Evolutionary conservation across 2,888 invertebrate species (phyloP).

Genomic region (Choristoneura rosaceana): DNA sequence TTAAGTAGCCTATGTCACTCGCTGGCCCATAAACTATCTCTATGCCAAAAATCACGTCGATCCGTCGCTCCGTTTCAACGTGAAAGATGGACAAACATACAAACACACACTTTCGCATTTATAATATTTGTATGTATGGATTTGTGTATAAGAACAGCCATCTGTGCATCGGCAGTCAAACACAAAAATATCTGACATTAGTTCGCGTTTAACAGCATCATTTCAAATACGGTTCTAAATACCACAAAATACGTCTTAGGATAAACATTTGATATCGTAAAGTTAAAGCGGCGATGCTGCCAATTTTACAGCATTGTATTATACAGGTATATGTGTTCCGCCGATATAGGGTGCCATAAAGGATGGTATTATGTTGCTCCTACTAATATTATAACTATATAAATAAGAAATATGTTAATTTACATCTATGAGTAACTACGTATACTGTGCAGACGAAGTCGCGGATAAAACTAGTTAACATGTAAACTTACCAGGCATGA

Average conservation of each 20-base stretch:
- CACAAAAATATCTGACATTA: neutral
- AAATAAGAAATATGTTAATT: too few species aligned
- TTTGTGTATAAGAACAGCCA: neutral
- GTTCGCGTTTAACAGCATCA: neutral
- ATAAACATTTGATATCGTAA: neutral
- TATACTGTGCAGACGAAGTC: neutral
- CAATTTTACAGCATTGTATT: neutral
- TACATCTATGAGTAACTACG: too few species aligned
- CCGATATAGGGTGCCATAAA: neutral
- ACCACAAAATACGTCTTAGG: neutral
- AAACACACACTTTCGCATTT: too few species aligned
- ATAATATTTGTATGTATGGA: too few species aligned
- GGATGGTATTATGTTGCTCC: neutral
- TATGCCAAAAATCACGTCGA: too few species aligned
- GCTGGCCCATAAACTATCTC: too few species aligned
- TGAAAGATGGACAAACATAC: too few species aligned
- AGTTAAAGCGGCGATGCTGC: neutral
- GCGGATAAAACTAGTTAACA: neutral
- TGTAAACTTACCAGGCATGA: constrained; percentile 78
- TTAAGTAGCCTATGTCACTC: too few species aligned
- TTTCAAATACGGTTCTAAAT: neutral
- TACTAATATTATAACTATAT: too few species aligned
- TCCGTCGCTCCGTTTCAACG: too few species aligned
- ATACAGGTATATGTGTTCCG: neutral
- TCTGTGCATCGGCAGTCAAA: neutral